Evolutionary conservation across 2,113 vertebrate species (phyloP).

Genomic region (Psammodynastes pulverulentus): DNA sequence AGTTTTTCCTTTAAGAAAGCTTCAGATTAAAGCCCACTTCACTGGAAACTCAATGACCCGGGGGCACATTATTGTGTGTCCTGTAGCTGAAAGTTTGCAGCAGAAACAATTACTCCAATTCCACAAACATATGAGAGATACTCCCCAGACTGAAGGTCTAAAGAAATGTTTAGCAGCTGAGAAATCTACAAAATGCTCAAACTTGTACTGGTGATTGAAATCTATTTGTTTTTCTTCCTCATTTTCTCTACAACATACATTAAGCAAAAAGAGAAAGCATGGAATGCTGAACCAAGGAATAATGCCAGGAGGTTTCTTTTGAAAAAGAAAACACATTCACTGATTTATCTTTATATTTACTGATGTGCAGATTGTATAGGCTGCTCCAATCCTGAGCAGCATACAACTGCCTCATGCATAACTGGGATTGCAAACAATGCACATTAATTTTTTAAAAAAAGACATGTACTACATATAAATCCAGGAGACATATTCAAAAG

Average conservation of each 20-base stretch:
- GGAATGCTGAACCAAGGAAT: neutral
- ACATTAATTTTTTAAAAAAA: neutral
- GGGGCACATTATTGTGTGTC: slow-evolving; percentile 1
- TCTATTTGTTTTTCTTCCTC: neutral
- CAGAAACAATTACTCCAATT: slow-evolving; percentile 9
- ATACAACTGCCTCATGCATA: neutral
- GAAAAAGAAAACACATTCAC: slow-evolving; percentile 6
- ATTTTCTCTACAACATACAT: slow-evolving; percentile 14
- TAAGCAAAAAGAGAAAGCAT: neutral
- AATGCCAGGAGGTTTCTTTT: neutral
- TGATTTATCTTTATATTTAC: neutral
- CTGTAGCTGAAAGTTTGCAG: neutral
- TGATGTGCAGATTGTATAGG: neutral
- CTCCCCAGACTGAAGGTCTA: neutral
- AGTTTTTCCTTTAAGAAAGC: neutral
- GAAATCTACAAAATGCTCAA: slow-evolving; percentile 18
- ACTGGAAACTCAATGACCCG: neutral
- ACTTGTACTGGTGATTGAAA: neutral
- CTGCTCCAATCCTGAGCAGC: neutral
- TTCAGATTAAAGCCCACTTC: neutral
- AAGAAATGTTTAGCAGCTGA: slow-evolving; percentile 12
- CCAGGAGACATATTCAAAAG: neutral
- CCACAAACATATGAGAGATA: neutral
- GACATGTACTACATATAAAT: neutral
- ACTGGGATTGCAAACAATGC: neutral